phyloP scores from a whole-genome alignment of 2,797 vertebrate species.

The Chelon auratus region DNA sequence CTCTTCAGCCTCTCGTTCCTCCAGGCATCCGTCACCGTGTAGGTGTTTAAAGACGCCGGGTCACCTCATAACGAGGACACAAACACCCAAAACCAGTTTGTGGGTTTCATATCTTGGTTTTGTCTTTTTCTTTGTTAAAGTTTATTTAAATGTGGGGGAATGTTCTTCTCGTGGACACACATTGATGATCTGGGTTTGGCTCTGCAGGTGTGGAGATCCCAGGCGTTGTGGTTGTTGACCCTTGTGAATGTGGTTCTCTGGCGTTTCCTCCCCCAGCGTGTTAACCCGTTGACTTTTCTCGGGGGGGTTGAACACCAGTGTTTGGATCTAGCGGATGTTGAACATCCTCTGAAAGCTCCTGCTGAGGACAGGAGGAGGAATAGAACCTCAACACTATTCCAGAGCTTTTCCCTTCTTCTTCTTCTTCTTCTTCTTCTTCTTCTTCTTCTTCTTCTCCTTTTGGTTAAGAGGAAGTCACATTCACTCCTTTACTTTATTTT shows the following conservation, averaged over 20 bases:
- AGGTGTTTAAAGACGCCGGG: slow-evolving; percentile 75
- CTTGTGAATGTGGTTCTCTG: slow-evolving; percentile 39
- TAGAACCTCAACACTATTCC: slow-evolving; percentile 73
- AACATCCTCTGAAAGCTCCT: slow-evolving; percentile 43
- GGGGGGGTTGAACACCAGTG: slow-evolving; percentile 12
- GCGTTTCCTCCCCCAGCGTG: slow-evolving; percentile 34
- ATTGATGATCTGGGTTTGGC: slow-evolving; percentile 54
- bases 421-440: slow-evolving; percentile 38
- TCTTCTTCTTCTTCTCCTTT: slow-evolving; percentile 38
- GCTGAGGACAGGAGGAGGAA: slow-evolving; percentile 74
- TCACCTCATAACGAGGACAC: slow-evolving; percentile 76
- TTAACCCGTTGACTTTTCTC: slow-evolving; percentile 29
- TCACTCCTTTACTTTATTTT: slow-evolving; percentile 35
- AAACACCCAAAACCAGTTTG: slow-evolving; percentile 78
- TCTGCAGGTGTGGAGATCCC: slow-evolving; percentile 56
- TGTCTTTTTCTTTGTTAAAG: slow-evolving; percentile 18
- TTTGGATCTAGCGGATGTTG: slow-evolving; percentile 11
- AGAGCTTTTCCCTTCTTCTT: slow-evolving; percentile 51
- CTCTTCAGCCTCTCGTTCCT: slow-evolving; percentile 41
- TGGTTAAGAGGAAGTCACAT: slow-evolving; percentile 64
- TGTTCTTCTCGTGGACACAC: slow-evolving; percentile 40
- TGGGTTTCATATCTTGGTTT: slow-evolving; percentile 66
- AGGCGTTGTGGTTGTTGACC: slow-evolving; percentile 51
- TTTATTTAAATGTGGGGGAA: slow-evolving; percentile 46
- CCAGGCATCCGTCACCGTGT: slow-evolving; percentile 47